Percentiles rank a stretch among this genome's conserved stretches.
Evolutionary conservation across 2,113 vertebrate species (phyloP).

Genomic region (Blennius ocellaris): DNA sequence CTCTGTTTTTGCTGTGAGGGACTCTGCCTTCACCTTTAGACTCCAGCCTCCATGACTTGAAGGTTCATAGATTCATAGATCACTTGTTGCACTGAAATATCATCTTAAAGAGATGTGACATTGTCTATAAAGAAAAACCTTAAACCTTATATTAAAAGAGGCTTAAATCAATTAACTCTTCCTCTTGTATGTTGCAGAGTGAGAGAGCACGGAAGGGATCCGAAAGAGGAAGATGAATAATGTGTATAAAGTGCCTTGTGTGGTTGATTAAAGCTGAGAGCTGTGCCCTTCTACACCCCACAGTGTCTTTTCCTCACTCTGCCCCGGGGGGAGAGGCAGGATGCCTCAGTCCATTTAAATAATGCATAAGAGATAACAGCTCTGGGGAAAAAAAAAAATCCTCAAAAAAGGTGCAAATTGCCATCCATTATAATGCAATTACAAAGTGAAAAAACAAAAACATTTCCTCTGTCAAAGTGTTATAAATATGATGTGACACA

Average conservation of each 20-base stretch:
- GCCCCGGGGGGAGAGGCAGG: background rate
- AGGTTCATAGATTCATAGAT: too few species aligned
- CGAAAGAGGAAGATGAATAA: conserved; percentile 4
- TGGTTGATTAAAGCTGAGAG: conserved; percentile 61
- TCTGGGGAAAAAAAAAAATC: background rate
- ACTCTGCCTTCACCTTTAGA: too few species aligned
- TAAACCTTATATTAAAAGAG: too few species aligned
- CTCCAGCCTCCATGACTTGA: too few species aligned
- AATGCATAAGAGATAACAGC: conserved; percentile 4
- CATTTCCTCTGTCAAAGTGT: too few species aligned
- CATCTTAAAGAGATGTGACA: too few species aligned
- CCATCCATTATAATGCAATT: too few species aligned
- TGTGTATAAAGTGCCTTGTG: conserved; percentile 6
- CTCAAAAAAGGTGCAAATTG: too few species aligned
- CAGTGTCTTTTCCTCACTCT: conserved; percentile 15
- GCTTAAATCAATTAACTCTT: conserved; percentile 2
- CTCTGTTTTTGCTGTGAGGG: too few species aligned
- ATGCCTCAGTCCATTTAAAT: conserved; percentile 35
- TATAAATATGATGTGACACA: too few species aligned
- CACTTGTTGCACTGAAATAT: too few species aligned
- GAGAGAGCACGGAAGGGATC: background rate
- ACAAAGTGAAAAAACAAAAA: background rate
- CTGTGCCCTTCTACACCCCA: conserved; percentile 51
- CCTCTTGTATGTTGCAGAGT: background rate
- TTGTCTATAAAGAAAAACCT: too few species aligned